These are phyloP conservation scores for Dryadula phaetusa DNA, from an alignment of 2,888 invertebrate genomes.

Conservation along the genomic window DNA sequence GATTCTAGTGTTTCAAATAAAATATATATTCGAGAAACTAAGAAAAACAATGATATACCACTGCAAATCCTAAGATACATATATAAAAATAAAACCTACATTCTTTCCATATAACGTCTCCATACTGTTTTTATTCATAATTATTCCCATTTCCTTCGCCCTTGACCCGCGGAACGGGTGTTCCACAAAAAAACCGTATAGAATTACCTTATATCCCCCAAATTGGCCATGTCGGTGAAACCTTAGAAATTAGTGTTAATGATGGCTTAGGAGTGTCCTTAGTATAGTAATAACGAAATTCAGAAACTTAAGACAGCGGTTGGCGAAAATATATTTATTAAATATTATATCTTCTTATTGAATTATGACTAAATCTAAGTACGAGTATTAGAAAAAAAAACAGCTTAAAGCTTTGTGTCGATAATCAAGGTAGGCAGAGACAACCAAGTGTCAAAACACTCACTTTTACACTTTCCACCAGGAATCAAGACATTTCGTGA, in stretches of 20 bases:
- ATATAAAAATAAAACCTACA: not conserved
- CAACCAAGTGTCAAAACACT: too few relatives aligned
- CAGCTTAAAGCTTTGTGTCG: too few relatives aligned
- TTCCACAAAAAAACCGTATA: slow-evolving; percentile 37
- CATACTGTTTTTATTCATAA: not conserved
- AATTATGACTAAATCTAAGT: too few relatives aligned
- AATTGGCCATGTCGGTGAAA: slow-evolving; percentile 44
- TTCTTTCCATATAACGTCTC: not conserved
- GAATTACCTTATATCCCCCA: slow-evolving; percentile 39
- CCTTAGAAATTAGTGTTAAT: slow-evolving; percentile 40
- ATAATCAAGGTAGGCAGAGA: too few relatives aligned
- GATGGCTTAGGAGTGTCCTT: slow-evolving; percentile 33
- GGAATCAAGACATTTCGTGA: too few relatives aligned
- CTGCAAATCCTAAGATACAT: too few relatives aligned
- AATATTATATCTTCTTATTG: too few relatives aligned
- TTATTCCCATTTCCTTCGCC: slow-evolving; percentile 17
- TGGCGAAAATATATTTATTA: not conserved
- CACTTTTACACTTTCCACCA: too few relatives aligned
- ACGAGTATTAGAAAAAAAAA: too few relatives aligned
- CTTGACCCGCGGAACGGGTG: slow-evolving; percentile 35
- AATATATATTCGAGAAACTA: too few relatives aligned
- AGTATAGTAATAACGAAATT: slow-evolving; percentile 28
- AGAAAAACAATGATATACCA: too few relatives aligned
- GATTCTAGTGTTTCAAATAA: too few relatives aligned
- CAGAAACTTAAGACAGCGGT: slow-evolving; percentile 21